Percentiles rank a stretch among this genome's conserved stretches.
phyloP scores from a whole-genome alignment of 2,797 vertebrate species.

The Babyrousa celebensis region DNA sequence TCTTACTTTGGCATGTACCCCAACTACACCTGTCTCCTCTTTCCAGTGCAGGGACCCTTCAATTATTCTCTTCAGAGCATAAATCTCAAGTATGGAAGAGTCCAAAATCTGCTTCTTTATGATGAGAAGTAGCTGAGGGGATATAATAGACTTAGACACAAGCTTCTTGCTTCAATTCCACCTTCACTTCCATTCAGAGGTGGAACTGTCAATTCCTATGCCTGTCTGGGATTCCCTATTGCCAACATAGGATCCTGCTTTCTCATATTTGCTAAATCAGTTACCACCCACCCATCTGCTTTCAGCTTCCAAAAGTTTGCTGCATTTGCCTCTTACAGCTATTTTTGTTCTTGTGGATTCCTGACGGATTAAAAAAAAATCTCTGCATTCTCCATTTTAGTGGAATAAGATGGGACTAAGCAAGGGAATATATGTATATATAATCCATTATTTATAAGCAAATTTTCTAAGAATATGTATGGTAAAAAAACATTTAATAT shows the following conservation, averaged over 20 bases:
- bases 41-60: background rate
- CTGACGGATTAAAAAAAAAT: background rate
- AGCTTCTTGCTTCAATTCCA: background rate
- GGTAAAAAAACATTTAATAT: background rate
- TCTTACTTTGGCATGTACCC: background rate
- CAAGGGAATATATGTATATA: background rate
- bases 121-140: too few relatives aligned
- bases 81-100: background rate
- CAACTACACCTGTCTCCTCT: background rate
- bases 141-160: background rate
- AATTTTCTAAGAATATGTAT: background rate
- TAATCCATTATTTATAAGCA: background rate
- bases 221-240: background rate
- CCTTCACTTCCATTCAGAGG: background rate
- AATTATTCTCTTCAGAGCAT: background rate
- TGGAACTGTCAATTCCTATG: background rate
- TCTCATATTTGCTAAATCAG: background rate
- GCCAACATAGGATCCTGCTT: background rate
- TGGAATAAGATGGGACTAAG: background rate
- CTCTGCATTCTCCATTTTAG: background rate
- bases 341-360: constrained; percentile 8
- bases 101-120: background rate
- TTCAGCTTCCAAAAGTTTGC: constrained; percentile 40
- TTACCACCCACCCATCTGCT: constrained; percentile 19
- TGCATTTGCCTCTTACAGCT: constrained; percentile 41